These are phyloP conservation scores for Brachypodius melanocephalos DNA, from an alignment of 2,113 vertebrate genomes.

Conservation along the genomic window DNA sequence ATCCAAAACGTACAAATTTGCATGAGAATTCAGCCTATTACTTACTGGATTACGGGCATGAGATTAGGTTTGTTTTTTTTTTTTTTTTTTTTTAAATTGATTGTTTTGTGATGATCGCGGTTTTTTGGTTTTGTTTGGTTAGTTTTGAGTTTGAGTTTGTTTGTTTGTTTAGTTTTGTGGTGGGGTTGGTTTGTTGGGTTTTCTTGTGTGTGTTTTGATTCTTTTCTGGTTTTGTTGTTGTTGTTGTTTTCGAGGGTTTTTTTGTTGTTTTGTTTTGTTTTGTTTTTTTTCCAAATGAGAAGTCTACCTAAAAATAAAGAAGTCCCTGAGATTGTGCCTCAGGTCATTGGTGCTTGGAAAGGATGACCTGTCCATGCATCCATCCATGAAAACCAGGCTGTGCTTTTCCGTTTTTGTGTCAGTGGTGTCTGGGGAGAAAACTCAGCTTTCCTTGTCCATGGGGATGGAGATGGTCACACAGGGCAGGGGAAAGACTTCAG, in stretches of 20 bases:
- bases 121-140: neutral
- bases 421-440: neutral
- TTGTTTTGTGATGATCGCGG: neutral
- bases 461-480: neutral
- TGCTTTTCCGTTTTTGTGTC: neutral
- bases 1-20: neutral
- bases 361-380: neutral
- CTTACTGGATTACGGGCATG: neutral
- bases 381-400: neutral
- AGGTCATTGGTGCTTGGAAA: neutral
- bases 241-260: fast-evolving
- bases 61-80: no score
- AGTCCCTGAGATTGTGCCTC: neutral
- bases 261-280: neutral
- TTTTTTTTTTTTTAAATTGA: no score
- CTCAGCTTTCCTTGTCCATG: neutral
- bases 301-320: neutral
- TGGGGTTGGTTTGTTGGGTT: no score
- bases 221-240: neutral
- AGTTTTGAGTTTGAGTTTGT: neutral
- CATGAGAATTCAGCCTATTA: neutral
- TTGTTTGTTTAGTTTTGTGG: neutral
- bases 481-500: neutral
- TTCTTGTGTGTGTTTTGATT: neutral
- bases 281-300: neutral